Evolutionary conservation across 2,888 invertebrate genomes (phyloP).

Genomic region (Tricholauxania praeusta): DNA sequence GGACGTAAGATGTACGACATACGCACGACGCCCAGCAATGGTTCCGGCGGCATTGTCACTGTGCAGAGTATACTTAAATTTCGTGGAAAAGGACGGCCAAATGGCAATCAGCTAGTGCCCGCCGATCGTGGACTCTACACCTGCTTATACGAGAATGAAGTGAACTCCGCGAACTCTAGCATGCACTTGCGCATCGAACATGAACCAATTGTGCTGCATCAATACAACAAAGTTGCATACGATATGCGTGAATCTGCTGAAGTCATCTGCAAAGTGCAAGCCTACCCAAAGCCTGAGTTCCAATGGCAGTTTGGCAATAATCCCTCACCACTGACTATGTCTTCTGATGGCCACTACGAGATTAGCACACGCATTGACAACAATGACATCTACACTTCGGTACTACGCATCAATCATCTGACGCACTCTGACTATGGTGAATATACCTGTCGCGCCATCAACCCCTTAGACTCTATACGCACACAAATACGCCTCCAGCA

Average conservation of each 20-base stretch:
- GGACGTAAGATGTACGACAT: constrained; percentile 85
- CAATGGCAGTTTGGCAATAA: constrained; percentile 89
- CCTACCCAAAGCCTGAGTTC: constrained; percentile 92
- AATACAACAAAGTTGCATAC: constrained; percentile 89
- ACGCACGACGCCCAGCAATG: constrained; percentile 78
- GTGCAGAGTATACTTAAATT: constrained; percentile 87
- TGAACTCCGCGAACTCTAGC: constrained; percentile 86
- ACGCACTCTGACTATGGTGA: constrained; percentile 89
- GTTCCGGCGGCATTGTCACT: constrained; percentile 79
- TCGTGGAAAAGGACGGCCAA: constrained; percentile 81
- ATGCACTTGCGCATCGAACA: constrained; percentile 94
- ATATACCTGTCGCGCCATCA: constrained; percentile 89
- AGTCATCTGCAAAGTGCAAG: constrained; percentile 88
- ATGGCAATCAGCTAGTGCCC: constrained; percentile 81
- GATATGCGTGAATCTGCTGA: constrained; percentile 87
- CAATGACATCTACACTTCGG: constrained; percentile 87
- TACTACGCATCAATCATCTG: constrained; percentile 79
- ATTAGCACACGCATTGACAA: constrained; percentile 83
- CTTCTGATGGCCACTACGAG: constrained; percentile 87
- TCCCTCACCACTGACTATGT: constrained; percentile 79
- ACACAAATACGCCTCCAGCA: constrained; percentile 85
- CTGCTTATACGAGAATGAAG: constrained; percentile 90
- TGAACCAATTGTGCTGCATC: constrained; percentile 86
- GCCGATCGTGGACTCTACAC: constrained; percentile 88
- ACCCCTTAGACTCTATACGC: constrained; percentile 82